A percentile compares a stretch with the other conserved stretches of the same genome.
These are phyloP conservation scores for Myanophis thanlyinensis DNA, from an alignment of 2,113 vertebrate species.

Conservation along the genomic window DNA sequence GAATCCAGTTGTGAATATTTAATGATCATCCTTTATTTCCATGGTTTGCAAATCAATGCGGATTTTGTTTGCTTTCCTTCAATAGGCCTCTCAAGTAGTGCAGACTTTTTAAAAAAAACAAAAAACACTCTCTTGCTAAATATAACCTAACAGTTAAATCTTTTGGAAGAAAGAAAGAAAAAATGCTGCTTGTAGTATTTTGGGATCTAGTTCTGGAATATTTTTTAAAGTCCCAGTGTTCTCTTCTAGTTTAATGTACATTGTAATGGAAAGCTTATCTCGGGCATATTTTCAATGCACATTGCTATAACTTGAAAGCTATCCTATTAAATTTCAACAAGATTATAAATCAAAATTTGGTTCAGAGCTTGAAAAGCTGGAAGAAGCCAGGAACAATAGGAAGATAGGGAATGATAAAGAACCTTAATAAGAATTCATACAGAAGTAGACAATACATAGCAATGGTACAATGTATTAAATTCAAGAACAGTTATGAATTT, in stretches of 20 bases:
- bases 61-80: conserved; percentile 60
- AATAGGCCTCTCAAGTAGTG: conserved; percentile 59
- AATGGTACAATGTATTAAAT: not conserved
- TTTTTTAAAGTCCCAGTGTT: conserved; percentile 64
- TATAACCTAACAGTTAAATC: conserved; percentile 69
- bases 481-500: not conserved
- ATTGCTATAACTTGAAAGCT: conserved; percentile 41
- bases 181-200: conserved; percentile 67
- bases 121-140: conserved; percentile 55
- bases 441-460: not conserved
- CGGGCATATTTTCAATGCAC: conserved; percentile 64
- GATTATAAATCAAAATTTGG: conserved; percentile 34
- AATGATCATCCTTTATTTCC: conserved; percentile 47
- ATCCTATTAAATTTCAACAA: conserved; percentile 47
- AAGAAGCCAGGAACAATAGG: conserved; percentile 10
- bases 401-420: conserved; percentile 8
- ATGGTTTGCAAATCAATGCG: conserved; percentile 62
- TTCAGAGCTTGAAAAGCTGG: conserved; percentile 5
- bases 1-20: conserved; percentile 53
- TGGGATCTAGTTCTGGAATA: conserved; percentile 68
- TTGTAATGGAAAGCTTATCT: conserved; percentile 66
- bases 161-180: conserved; percentile 66
- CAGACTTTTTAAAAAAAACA: conserved; percentile 56
- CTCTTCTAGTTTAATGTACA: conserved; percentile 70
- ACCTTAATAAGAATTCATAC: conserved; percentile 21